Percentiles rank a stretch among this genome's conserved stretches.
phyloP scores from a whole-genome alignment of 2,113 vertebrate species.

The Nothoprocta perdicaria region DNA sequence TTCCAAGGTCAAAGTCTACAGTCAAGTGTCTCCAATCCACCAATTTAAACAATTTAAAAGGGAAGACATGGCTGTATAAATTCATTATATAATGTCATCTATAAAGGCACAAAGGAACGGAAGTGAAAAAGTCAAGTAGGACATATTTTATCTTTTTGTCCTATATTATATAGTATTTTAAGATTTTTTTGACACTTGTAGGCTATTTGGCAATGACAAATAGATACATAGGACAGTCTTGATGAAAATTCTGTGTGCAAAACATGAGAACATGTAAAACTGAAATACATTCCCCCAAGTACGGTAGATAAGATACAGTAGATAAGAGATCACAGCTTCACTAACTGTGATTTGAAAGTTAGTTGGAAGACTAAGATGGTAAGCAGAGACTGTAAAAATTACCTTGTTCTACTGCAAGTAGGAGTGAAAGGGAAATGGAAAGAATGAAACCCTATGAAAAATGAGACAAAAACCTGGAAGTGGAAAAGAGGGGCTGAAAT shows the following conservation, averaged over 20 bases:
- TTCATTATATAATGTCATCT: not conserved
- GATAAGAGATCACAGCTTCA: not conserved
- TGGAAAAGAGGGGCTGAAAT: not conserved
- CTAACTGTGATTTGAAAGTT: not conserved
- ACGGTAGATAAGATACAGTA: too few relatives aligned
- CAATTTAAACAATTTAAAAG: not conserved
- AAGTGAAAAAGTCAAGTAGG: not conserved
- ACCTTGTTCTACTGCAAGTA: not conserved
- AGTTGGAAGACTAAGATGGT: not conserved
- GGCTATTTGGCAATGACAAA: not conserved
- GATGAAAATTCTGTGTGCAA: not conserved
- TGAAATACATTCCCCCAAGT: not conserved
- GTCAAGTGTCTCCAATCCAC: not conserved
- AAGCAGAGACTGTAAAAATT: not conserved
- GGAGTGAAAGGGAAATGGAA: not conserved
- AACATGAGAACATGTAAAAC: not conserved
- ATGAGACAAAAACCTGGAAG: not conserved
- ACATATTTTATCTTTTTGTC: not conserved
- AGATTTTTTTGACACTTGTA: not conserved
- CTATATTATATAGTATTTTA: not conserved
- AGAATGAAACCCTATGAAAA: accelerated
- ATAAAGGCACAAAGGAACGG: not conserved
- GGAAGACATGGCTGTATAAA: not conserved
- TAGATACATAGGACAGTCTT: not conserved
- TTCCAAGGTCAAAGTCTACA: not conserved